Conservation (phyloP, 2,797 vertebrate genomes). For the Sebastes vulpes region DNA sequence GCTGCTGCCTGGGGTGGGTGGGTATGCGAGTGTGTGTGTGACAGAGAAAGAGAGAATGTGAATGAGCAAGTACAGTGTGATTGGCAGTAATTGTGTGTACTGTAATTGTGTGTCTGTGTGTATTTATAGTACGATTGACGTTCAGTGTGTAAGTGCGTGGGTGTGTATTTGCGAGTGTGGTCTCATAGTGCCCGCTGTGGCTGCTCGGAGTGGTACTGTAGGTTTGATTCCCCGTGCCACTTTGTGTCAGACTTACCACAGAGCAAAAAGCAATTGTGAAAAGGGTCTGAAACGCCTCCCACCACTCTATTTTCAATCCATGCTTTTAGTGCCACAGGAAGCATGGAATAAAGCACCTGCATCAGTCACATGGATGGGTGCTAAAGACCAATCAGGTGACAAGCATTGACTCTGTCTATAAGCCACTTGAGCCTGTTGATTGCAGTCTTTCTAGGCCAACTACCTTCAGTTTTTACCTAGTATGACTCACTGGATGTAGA, state of each 20-base stretch:
- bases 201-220: conserved; percentile 54
- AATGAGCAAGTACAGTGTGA: conserved; percentile 44
- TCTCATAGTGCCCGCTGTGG: conserved; percentile 43
- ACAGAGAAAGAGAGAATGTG: conserved; percentile 8
- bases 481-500: neutral
- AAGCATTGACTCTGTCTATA: conserved; percentile 22
- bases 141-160: conserved; percentile 23
- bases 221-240: conserved; percentile 72
- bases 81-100: conserved; percentile 65
- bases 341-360: conserved; percentile 54
- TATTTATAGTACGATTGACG: conserved; percentile 33
- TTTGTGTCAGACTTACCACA: conserved; percentile 76
- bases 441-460: conserved; percentile 4
- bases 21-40: neutral
- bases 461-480: neutral
- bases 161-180: conserved; percentile 41
- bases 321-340: conserved; percentile 72
- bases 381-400: conserved; percentile 60
- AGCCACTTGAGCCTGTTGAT: conserved; percentile 35
- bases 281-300: conserved; percentile 60
- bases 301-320: conserved; percentile 59
- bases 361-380: conserved; percentile 51
- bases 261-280: conserved; percentile 68
- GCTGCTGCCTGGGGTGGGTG: conserved; percentile 32
- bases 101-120: conserved; percentile 32